A percentile compares a stretch with the other conserved stretches of the same genome.
These are phyloP conservation scores for Operophtera brumata DNA, from an alignment of 2,888 invertebrate species.

Conservation along the genomic window DNA sequence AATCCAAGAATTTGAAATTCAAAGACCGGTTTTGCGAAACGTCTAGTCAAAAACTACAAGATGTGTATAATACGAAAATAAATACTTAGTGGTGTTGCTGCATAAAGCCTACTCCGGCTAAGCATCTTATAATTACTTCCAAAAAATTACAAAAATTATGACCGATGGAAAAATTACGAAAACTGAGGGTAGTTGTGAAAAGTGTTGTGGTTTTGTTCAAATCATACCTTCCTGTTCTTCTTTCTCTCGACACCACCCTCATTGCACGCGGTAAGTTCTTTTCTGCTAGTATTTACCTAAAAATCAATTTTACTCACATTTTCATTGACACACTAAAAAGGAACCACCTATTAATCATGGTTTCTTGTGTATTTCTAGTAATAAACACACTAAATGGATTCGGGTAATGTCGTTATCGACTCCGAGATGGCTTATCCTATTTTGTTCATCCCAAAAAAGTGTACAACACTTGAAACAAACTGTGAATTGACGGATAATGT, in stretches of 20 bases:
- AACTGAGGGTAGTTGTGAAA: conserved; percentile 45
- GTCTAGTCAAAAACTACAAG: no score
- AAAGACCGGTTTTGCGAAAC: no score
- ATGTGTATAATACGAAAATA: no score
- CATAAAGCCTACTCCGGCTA: no score
- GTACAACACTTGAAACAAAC: conserved; percentile 55
- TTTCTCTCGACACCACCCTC: conserved; percentile 43
- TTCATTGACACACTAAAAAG: conserved; percentile 26
- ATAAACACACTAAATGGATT: conserved; percentile 50
- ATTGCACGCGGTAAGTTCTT: conserved; percentile 60
- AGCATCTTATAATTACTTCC: no score
- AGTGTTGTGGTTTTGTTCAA: conserved; percentile 30
- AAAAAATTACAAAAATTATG: no score
- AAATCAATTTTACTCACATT: conserved; percentile 52
- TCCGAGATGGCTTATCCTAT: conserved; percentile 54
- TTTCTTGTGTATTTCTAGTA: conserved; percentile 39
- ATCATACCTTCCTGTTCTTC: conserved; percentile 46
- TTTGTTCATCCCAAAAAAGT: conserved; percentile 61
- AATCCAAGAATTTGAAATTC: no score
- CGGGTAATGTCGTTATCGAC: conserved; percentile 35
- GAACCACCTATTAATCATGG: conserved; percentile 30
- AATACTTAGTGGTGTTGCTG: no score
- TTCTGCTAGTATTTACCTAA: conserved; percentile 35
- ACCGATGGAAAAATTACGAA: conserved; percentile 14
- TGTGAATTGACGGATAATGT: conserved; percentile 57